Base-by-base conservation (phyloP, 1,140 invertebrate species). In the Neodiprion virginianus region DNA sequence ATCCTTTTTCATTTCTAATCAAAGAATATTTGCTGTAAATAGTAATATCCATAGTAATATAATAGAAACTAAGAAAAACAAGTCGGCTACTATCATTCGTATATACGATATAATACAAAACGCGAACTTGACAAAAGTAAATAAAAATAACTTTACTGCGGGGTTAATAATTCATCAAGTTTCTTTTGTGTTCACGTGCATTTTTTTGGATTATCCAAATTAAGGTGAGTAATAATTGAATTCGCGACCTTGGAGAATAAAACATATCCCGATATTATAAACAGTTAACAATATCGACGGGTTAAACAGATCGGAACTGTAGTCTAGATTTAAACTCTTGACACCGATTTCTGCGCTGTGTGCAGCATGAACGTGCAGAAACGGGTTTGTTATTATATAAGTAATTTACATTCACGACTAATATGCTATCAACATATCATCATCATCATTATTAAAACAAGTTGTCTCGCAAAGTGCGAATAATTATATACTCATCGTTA, bases 291-390 rank as follows among this genome's bases (percentile, higher is more conserved):
- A 40, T 40, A 40, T 40, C 70, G 14, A 40, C 14, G 23, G 47
- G 70, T 71, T 49, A 71, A 71, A 17, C 70, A 71, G 70, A 71
- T 71, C 70, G 70, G 70, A 71, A 71, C 70, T 12, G 28, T 12
- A 11, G 40, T 4, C 40, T 40, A 11, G n/a, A 23, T 71, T 17
- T 12, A 17, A 40, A 23, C 12, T 71, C 11, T 48, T 71, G 70
- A 40, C 70, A 40, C 48, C 48, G 48, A 71, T 49, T 14, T 71
- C 28, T 40, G 23, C 23, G 7, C 61, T 14, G 17, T 21, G 61
- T 7, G 17, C 17, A 14, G 12, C 17, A 65, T 65, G 2, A 14
- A 65, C 17, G 17, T 14, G 12, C 12, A 14, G 12, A 14, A 65
- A 65, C 61, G 61, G 12, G 61, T 21, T 65, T 14, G 12, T 65